Evolutionary conservation across 2,888 invertebrate species (phyloP).

Genomic region (Coenonympha arcania): DNA sequence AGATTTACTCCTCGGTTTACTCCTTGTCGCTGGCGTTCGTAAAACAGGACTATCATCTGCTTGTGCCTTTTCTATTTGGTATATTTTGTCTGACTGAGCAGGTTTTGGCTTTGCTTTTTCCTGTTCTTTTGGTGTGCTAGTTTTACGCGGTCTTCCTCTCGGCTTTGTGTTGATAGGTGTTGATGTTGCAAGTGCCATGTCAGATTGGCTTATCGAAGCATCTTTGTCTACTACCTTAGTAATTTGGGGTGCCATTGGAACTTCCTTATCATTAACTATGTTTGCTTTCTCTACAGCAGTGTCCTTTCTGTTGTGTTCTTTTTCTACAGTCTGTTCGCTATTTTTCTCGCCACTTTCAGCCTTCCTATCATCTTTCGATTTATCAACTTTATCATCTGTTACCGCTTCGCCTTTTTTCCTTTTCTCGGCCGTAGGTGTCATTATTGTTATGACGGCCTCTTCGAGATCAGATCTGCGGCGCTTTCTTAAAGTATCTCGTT

Average conservation of each 20-base stretch:
- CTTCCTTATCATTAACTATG: slow-evolving; percentile 5
- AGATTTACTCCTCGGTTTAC: slow-evolving; percentile 46
- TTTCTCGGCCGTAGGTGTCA: slow-evolving; percentile 44
- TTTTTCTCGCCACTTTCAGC: slow-evolving; percentile 10
- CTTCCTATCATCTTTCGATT: slow-evolving; percentile 4
- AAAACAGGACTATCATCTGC: slow-evolving; percentile 28
- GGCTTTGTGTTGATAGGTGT: slow-evolving; percentile 27
- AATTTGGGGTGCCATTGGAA: background rate
- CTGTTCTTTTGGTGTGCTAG: slow-evolving; percentile 30
- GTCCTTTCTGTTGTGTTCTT: background rate
- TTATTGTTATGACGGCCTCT: slow-evolving; percentile 47
- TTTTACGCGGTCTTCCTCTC: slow-evolving; percentile 28
- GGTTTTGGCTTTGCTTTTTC: slow-evolving; percentile 21
- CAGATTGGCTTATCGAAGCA: slow-evolving; percentile 1
- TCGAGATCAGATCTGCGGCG: slow-evolving; percentile 55
- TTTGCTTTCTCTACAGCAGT: slow-evolving; percentile 1
- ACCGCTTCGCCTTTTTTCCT: slow-evolving; percentile 38
- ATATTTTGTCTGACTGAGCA: slow-evolving; percentile 10
- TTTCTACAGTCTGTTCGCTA: slow-evolving; percentile 23
- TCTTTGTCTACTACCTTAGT: slow-evolving; percentile 22
- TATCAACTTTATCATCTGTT: too few relatives aligned
- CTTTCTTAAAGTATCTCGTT: slow-evolving; percentile 42
- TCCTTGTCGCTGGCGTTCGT: slow-evolving; percentile 37
- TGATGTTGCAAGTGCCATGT: slow-evolving; percentile 20
- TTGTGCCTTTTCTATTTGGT: slow-evolving; percentile 30